Evolutionary conservation across 2,888 invertebrate species (phyloP), one percentile per base, ranked within the genome.

Genomic region (Pristionchus entomophagus): DNA sequence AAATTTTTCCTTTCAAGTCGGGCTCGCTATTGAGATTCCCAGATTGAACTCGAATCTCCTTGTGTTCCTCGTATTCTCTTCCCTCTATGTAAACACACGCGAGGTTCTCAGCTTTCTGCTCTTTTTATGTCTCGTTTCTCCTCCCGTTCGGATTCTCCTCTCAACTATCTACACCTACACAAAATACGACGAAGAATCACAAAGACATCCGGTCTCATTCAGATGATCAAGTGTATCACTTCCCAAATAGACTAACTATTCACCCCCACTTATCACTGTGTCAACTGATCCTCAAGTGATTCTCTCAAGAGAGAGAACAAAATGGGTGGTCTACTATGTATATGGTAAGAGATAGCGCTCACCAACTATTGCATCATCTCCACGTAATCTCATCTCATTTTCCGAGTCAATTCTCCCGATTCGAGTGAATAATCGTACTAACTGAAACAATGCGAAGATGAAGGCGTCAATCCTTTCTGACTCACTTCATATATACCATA

Each of bases 401-500:
- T 62, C 32, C 22, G 56, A 56, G 32, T 65, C 35, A 22, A 35
- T n/a, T 14, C n/a, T 41, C 41, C 45, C 41, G n/a, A 65, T 29
- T 65, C 65, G 65, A 29, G 65, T 65, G 65, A 65, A 65, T 77
- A n/a, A 29, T 3, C 41, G 38, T 45, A 77, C 29, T 29, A 77
- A 49, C 77, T 77, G 77, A 77, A 65, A 65, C 22, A 22, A n/a
- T 56, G 22, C n/a, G 19, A 14, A 56, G 56, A 56, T 14, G 5
- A 22, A 56, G n/a, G 56, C 22, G n/a, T n/a, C n/a, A n/a, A n/a
- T n/a, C n/a, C n/a, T n/a, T n/a, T n/a, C 5, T 56, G 56, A 65
- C 77, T 41, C 26, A 84, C 84, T 41, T 65, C 45, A 35, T 69
- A 84, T 8, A 84, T 73, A 4, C 84, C 84, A 29, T 84, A 84